A percentile compares a stretch with the other conserved stretches of the same genome.
These are phyloP conservation scores for Magallana angulata DNA, from an alignment of 1,140 invertebrate species.

Conservation along the genomic window DNA sequence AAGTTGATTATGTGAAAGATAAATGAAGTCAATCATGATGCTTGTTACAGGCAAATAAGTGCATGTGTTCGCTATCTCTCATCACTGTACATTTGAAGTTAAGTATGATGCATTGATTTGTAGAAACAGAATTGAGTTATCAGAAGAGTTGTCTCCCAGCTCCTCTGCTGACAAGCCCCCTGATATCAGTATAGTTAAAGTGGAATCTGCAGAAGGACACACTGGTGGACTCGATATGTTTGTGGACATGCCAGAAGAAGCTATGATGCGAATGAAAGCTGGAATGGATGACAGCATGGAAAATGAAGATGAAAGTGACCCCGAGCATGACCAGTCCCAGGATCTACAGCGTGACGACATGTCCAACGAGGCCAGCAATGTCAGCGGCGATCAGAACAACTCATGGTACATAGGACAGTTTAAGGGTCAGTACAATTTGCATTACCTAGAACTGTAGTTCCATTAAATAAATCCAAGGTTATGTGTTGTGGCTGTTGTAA, in stretches of 20 bases:
- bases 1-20: too few species aligned
- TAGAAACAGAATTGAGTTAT: constrained; percentile 8
- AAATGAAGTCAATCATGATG: too few species aligned
- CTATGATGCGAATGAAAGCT: constrained; percentile 43
- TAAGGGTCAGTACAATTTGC: constrained; percentile 55
- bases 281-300: constrained; percentile 42
- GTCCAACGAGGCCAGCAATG: constrained; percentile 54
- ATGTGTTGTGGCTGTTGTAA: neutral
- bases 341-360: constrained; percentile 54
- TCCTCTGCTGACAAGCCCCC: constrained; percentile 52
- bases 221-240: constrained; percentile 58
- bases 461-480: constrained; percentile 16
- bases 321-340: constrained; percentile 49
- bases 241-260: constrained; percentile 55
- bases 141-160: constrained; percentile 6
- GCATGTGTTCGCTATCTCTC: too few species aligned
- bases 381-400: constrained; percentile 57
- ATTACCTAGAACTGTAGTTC: constrained; percentile 7
- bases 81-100: too few species aligned
- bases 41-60: too few species aligned
- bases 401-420: constrained; percentile 60
- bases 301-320: constrained; percentile 51
- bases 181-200: constrained; percentile 59
- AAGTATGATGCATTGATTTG: neutral
- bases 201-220: constrained; percentile 44